Conservation (phyloP, 2,113 vertebrate genomes). For the Arenaria interpres region DNA sequence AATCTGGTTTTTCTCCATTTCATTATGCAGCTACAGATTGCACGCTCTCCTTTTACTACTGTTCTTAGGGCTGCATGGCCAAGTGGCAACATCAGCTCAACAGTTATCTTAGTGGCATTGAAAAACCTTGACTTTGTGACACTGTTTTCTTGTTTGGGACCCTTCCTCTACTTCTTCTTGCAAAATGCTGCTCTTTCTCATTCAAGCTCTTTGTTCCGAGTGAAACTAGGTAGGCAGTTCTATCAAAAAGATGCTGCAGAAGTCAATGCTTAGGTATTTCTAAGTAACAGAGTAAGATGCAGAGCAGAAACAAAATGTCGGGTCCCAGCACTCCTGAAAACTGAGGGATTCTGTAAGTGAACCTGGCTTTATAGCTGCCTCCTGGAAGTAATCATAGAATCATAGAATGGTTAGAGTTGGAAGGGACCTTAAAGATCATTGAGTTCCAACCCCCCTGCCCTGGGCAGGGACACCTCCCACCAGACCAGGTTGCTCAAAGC, state of each 20-base stretch:
- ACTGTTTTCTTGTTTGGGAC: neutral
- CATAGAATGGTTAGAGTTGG: too few species aligned
- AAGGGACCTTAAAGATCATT: too few species aligned
- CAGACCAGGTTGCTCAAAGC: too few species aligned
- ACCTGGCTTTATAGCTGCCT: neutral
- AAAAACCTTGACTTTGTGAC: neutral
- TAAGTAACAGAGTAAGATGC: neutral
- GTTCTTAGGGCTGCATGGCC: neutral
- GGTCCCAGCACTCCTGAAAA: neutral
- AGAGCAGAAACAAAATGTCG: neutral
- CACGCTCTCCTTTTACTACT: neutral
- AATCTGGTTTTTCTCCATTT: neutral
- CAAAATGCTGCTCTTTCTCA: neutral
- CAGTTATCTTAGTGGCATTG: neutral
- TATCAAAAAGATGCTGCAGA: neutral
- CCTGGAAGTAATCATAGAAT: neutral
- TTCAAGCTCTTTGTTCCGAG: neutral
- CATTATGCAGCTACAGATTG: neutral
- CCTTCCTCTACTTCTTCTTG: neutral
- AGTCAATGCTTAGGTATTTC: neutral
- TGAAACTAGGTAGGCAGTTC: neutral
- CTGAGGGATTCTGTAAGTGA: neutral
- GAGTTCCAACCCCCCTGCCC: too few species aligned
- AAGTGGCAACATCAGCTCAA: neutral
- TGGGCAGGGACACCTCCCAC: too few species aligned